These are phyloP conservation scores for Hypena proboscidalis DNA, from an alignment of 2,888 invertebrate genomes.

Conservation along the genomic window DNA sequence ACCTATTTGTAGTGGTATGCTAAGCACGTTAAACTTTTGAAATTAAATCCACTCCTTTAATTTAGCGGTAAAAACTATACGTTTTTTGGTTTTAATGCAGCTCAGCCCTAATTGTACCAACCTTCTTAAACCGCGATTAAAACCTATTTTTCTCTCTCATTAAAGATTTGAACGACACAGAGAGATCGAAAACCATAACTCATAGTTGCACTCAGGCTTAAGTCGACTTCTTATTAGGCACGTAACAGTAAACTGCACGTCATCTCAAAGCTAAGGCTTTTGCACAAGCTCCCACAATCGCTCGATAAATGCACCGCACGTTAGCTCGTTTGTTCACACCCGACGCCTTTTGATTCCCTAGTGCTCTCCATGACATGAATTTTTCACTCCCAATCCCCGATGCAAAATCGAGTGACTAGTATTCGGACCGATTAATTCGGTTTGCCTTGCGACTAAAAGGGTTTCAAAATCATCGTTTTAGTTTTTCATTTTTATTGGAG, in stretches of 20 bases:
- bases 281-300: slow-evolving; percentile 23
- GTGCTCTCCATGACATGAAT: slow-evolving; percentile 25
- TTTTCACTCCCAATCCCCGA: slow-evolving; percentile 22
- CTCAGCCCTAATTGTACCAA: no score
- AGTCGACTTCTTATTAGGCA: slow-evolving; percentile 22
- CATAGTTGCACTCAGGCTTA: background rate
- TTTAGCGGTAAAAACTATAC: no score
- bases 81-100: no score
- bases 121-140: no score
- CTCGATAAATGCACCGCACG: slow-evolving; percentile 20
- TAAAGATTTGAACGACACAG: no score
- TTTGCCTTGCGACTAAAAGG: slow-evolving; percentile 25
- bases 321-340: slow-evolving; percentile 25
- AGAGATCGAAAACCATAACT: no score
- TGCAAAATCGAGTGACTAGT: slow-evolving; percentile 27
- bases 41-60: no score
- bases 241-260: slow-evolving; percentile 39
- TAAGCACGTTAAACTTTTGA: no score
- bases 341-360: slow-evolving; percentile 33
- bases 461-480: slow-evolving; percentile 8
- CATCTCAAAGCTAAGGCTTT: slow-evolving; percentile 40
- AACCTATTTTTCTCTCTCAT: no score
- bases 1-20: no score
- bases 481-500: slow-evolving; percentile 9
- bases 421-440: slow-evolving; percentile 16